Base-by-base conservation (phyloP, 2,113 vertebrate genomes). In the Sceloporus tristichus region DNA sequence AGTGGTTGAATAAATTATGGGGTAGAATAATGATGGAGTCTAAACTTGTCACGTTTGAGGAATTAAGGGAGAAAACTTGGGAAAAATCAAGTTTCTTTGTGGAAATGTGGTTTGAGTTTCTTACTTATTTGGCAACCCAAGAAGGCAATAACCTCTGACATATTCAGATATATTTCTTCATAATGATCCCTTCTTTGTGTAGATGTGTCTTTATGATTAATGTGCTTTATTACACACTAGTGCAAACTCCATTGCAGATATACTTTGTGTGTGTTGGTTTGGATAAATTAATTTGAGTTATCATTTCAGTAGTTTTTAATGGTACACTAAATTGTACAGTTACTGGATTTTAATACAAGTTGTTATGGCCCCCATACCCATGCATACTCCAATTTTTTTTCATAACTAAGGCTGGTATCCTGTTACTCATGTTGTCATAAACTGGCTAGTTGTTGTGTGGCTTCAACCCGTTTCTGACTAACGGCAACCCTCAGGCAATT, bases 131-230 rank as follows among this genome's bases (percentile, higher is more conserved):
- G 66, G 16, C 66, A 71, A 40, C 40, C 59, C 56, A 81, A 23
- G 79, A 81, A 81, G 59, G 34, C 38, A 68, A 66, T 42, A 53
- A 83, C 14, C 48, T 68, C 82, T 23, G 27, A 84, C 42, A 84
- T 29, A 74, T 54, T 54, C 42, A 73, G 19, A 73, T 73, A 18
- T 84, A 25, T 73, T 73, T 34, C 62, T 23, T 27, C 29, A 65
- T 23, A 82, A 29, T 9, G 10, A 7, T 48, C 38, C 2, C 4
- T 23, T 42, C 38, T 71, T 25, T 53, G 25, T 14, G 7, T 73
- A 73, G 48, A 9, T 7, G 11, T 25, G 16, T 56, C 48, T 13
- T 42, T n/a, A 73, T 73, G n/a, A 21, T 84, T 74, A 23, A 59
- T 23, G 53, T 54, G 18, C 23, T 16, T 53, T 18, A 73, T 71